Evolutionary conservation across 2,888 invertebrate species (phyloP).

Genomic region (Harpalus rufipes): DNA sequence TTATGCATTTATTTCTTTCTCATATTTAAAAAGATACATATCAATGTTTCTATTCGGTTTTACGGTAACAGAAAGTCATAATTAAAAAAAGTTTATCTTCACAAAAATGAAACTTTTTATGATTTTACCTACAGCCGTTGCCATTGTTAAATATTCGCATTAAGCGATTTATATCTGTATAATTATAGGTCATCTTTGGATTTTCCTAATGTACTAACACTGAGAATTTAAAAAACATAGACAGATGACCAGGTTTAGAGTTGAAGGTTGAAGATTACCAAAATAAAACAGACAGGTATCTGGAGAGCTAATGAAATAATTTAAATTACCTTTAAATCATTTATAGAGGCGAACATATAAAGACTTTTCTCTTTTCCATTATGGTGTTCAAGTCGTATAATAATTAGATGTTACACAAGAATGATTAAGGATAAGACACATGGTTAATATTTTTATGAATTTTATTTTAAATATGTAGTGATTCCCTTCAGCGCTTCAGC

Average conservation of each 20-base stretch:
- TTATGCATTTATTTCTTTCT: constrained; percentile 16
- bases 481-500: too few species aligned
- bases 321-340: not conserved
- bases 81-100: not conserved
- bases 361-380: too few species aligned
- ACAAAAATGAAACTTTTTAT: not conserved
- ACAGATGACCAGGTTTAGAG: not conserved
- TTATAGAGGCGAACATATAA: not conserved
- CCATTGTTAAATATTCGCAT: not conserved
- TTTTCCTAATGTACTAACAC: not conserved
- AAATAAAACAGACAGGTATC: not conserved
- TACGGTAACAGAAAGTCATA: not conserved
- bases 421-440: too few species aligned
- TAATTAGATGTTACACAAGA: too few species aligned
- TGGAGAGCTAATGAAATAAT: not conserved
- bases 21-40: constrained; percentile 28
- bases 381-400: too few species aligned
- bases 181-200: not conserved
- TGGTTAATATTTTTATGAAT: too few species aligned
- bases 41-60: not conserved
- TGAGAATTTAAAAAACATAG: not conserved
- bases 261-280: not conserved
- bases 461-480: too few species aligned
- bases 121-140: not conserved
- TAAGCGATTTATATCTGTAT: not conserved